Base-by-base conservation (phyloP, 2,797 vertebrate genomes). In the Morus bassanus region DNA sequence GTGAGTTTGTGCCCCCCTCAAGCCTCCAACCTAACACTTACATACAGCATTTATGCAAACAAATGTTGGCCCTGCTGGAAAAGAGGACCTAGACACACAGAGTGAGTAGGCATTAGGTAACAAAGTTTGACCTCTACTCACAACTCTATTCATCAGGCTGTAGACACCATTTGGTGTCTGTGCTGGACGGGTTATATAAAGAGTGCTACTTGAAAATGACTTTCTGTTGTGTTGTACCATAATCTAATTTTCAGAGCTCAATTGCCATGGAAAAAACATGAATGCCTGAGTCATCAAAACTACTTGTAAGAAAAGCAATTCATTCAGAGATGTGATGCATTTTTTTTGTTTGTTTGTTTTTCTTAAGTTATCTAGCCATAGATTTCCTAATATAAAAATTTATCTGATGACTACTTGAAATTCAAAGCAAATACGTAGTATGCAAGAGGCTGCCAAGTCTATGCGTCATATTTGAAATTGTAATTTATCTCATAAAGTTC, bases 401-500 rank as follows among this genome's bases (percentile, higher is more conserved):
- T 88, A 80, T 70, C 75, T 94, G 59, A 92, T 43, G 25, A 73
- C 75, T 68, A 89, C 46, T 89, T 96, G 78, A 94, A 89, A 93
- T 77, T 90, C 82, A 88, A 74, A 90, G 48, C 28, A 92, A 94
- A 53, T 78, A 69, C 30, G 16, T 25, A 70, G 46, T n/a, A 37
- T 64, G 28, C 33, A 95, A 63, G 56, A 93, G 31, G 17, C 69
- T 95, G 41, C 48, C 45, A 96, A 85, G 50, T 25, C 41, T 73
- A 76, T 64, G 77, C 21, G 76, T 84, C 57, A 10, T 76, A 60
- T 74, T 88, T 83, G 31, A 93, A 81, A 83, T 46, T 45, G 23
- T 77, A 88, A 89, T 92, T 78, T 81, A 35, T 81, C 39, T 93
- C 23, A 81, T 68, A 53, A 89, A 88, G 31, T 72, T 91, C 68